These are phyloP conservation scores for Xestia c-nigrum DNA, from an alignment of 2,888 invertebrate genomes.

Conservation along the genomic window DNA sequence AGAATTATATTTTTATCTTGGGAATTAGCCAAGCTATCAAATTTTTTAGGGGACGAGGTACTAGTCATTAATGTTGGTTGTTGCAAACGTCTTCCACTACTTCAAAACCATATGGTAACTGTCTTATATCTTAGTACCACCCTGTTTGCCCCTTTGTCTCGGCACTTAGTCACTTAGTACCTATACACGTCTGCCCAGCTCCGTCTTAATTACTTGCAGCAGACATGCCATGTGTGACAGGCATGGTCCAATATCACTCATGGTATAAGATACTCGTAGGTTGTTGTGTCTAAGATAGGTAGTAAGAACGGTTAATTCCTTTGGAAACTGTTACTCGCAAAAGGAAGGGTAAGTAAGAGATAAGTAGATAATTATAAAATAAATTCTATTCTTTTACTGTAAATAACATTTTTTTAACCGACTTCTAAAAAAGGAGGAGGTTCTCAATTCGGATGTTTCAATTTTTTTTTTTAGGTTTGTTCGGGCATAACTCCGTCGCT, in stretches of 20 bases:
- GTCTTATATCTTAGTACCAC: neutral
- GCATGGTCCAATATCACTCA: neutral
- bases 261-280: neutral
- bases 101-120: neutral
- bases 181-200: constrained; percentile 13
- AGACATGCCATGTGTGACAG: constrained; percentile 22
- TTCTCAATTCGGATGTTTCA: too few relatives aligned
- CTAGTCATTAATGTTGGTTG: neutral
- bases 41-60: too few relatives aligned
- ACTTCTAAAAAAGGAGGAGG: too few relatives aligned
- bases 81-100: neutral
- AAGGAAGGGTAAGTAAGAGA: neutral
- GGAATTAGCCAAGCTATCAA: too few relatives aligned
- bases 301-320: too few relatives aligned
- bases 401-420: neutral
- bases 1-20: too few relatives aligned
- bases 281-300: too few relatives aligned
- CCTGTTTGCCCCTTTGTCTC: neutral
- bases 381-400: neutral
- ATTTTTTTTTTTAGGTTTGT: too few relatives aligned
- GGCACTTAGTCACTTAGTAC: constrained; percentile 12
- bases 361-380: too few relatives aligned
- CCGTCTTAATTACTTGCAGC: constrained; percentile 32
- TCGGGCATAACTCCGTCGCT: too few relatives aligned
- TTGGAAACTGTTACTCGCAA: neutral